Base-by-base conservation (phyloP, 2,797 vertebrate species). In the Macropodus opercularis region DNA sequence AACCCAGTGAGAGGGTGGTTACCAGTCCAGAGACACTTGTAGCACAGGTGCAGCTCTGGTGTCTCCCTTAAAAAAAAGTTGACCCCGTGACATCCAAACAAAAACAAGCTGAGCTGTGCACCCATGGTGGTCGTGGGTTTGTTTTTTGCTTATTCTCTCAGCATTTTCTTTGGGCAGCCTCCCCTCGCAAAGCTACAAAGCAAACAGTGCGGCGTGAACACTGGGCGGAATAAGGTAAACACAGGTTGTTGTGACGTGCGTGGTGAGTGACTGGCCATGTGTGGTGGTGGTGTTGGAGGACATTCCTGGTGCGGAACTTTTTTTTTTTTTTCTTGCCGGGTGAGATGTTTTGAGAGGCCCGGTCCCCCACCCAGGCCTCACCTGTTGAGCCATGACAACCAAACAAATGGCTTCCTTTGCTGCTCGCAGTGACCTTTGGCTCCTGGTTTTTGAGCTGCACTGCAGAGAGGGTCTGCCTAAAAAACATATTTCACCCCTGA, bases 381-480 rank as follows among this genome's bases (percentile, higher is more conserved):
- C 93, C 93, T 94, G 92, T 93, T 91, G 88, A 89, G 82, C 76
- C 87, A 66, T 89, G 93, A 93, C 89, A 91, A 89, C 90, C 89
- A 90, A 93, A 92, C 89, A 92, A 90, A 93, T 90, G 80, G 80
- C 89, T 91, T 89, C 84, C 77, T 86, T 71, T 41, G 69, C 86
- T 83, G 77, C 86, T 88, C 83, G 48, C 79, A 0, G 10, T 58
- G 90, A 93, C 90, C 94, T 92, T 72, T 91, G 83, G 89, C 91
- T 91, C 46, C 62, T 3, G 50, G 79, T 81, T 79, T 89, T 85
- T 91, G 87, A 93, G 89, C 80, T 66, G 91, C 85, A 74, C 89
- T 81, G 87, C 55, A 53, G 87, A 84, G 87, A 85, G 80, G 84
- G 80, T 77, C 77, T 63, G 81, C 82, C 83, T 88, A 75, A 87